Base-by-base conservation (phyloP, 2,888 invertebrate species). In the Agrilus mali region DNA sequence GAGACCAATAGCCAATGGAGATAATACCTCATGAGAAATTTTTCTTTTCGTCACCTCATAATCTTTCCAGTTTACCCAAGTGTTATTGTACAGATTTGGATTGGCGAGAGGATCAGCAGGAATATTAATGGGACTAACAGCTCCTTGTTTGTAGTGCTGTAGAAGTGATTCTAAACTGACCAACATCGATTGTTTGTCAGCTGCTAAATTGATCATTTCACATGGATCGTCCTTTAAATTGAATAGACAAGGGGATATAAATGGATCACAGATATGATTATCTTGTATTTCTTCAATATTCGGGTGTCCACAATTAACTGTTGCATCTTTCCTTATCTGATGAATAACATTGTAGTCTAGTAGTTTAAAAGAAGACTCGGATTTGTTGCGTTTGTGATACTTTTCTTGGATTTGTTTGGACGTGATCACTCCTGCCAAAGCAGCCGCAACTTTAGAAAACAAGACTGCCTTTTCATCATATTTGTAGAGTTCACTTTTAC, bases 41-140 rank as follows among this genome's bases (percentile, higher is more conserved):
- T 57, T 59, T 39, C 54, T 43, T 40, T 49, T 55, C 4, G 49
- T 40, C 5, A 59, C 55, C 47, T 65, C 63, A 69, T 72, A 73
- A 52, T 77, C 75, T 52, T 65, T 60, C 79, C 78, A 79, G 50
- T 65, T 69, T 2, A 67, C 67, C 79, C 79, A 80, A 0, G 71
- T 70, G 40, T 69, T 67, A 41, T 74, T 69, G 66, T 73, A 75
- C 6, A 63, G 51, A 0, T 53, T 52, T 0, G 79, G 78, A 61
- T 78, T 66, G 1, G 72, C 70, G 2, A 61, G 62, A 0, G 65
- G 60, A 49, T 72, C 71, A 1, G 59, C 53, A 1, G 68, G 65
- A 1, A 66, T 51, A 45, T 74, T 74, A 43, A 64, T 65, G 1
- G 72, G 63, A 1, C 64, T 58, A 13, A 70, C 41, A 1, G 70